Percentiles rank a stretch among this genome's conserved stretches.
phyloP scores from a whole-genome alignment of 2,113 vertebrate genomes.

The Brachyhypopomus occidentalis region DNA sequence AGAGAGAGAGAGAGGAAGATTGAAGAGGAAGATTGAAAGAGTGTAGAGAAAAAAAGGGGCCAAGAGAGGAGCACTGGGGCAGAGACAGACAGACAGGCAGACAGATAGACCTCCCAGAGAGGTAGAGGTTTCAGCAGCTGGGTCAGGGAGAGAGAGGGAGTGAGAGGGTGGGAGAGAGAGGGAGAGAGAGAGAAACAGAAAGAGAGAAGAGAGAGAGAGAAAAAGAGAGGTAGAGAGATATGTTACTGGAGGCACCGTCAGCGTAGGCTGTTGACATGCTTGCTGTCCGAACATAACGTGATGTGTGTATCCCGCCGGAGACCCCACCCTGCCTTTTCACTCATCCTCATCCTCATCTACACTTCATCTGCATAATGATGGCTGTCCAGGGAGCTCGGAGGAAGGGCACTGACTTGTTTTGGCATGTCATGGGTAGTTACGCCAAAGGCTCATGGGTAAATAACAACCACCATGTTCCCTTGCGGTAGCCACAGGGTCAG shows the following conservation, averaged over 20 bases:
- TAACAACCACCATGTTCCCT: conserved; percentile 1
- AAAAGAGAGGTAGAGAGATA: neutral
- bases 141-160: neutral
- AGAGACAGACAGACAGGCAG: neutral
- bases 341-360: conserved; percentile 37
- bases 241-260: conserved; percentile 13
- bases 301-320: conserved; percentile 42
- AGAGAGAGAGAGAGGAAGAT: neutral
- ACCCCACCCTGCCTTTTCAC: neutral
- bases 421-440: conserved; percentile 29
- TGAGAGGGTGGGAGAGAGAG: too few relatives aligned
- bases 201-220: neutral
- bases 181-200: too few relatives aligned
- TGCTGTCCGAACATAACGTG: conserved; percentile 49
- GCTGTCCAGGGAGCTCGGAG: conserved; percentile 26
- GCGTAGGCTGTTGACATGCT: conserved; percentile 32
- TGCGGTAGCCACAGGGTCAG: neutral
- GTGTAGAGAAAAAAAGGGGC: too few relatives aligned
- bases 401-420: conserved; percentile 25
- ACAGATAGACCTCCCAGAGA: too few relatives aligned
- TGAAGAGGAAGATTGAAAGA: conserved; percentile 4
- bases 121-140: too few relatives aligned
- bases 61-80: neutral
- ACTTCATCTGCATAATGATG: conserved; percentile 46
- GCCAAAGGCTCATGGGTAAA: conserved; percentile 14